phyloP scores from a whole-genome alignment of 1,140 invertebrate species.

The Orius laevigatus region DNA sequence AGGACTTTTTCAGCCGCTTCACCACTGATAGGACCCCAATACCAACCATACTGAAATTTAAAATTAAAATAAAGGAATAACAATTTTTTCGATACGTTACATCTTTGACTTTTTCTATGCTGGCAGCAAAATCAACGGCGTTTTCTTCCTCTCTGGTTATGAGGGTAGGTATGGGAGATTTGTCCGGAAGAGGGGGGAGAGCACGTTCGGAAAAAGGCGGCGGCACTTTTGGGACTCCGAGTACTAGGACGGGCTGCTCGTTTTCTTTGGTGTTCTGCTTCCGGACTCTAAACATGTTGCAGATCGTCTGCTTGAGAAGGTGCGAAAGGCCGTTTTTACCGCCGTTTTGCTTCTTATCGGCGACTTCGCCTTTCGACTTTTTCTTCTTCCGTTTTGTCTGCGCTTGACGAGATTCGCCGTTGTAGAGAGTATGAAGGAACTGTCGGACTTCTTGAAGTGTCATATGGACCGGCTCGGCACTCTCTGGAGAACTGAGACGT shows the following conservation, averaged over 20 bases:
- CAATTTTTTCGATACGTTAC: conserved; percentile 38
- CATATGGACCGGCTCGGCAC: conserved; percentile 65
- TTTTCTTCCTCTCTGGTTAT: conserved; percentile 27
- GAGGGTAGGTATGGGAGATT: conserved; percentile 19
- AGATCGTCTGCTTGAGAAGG: conserved; percentile 69
- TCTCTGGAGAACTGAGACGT: conserved; percentile 38
- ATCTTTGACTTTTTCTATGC: conserved; percentile 86
- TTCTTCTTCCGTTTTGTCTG: conserved; percentile 12
- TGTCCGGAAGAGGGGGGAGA: conserved; percentile 55
- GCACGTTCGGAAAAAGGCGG: conserved; percentile 47
- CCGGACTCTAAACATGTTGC: conserved; percentile 62
- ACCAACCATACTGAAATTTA: conserved; percentile 79
- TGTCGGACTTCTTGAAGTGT: conserved; percentile 69
- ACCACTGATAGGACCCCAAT: conserved; percentile 92
- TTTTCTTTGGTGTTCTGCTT: conserved; percentile 17
- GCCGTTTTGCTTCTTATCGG: conserved; percentile 11
- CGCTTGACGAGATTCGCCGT: conserved; percentile 22
- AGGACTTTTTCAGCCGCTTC: conserved; percentile 87
- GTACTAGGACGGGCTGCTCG: conserved; percentile 16
- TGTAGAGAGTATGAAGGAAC: conserved; percentile 59
- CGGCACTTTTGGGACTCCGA: conserved; percentile 17
- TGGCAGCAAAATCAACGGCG: conserved; percentile 70
- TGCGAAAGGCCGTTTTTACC: conserved; percentile 38
- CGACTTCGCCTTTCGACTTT: conserved; percentile 1
- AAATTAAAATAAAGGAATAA: conserved; percentile 14